Base-by-base conservation (phyloP, 2,113 vertebrate genomes). In the Mus pahari region DNA sequence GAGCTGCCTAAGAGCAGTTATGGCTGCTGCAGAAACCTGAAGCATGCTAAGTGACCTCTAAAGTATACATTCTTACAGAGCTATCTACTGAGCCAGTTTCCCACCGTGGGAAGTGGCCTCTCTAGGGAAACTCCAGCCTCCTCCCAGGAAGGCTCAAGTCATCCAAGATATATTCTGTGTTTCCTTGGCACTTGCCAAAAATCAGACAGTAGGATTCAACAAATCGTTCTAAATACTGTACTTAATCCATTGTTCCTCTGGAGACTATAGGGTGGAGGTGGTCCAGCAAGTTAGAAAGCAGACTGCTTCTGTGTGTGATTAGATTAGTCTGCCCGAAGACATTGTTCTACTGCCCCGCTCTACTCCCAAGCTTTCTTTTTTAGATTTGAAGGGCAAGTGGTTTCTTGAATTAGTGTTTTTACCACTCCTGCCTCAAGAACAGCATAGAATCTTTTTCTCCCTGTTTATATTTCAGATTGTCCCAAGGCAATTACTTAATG, bases 181-280 rank as follows among this genome's bases (percentile, higher is more conserved):
- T 94, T 89, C 95, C 97, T 95, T 92, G 89, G 45, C 82, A 96
- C 97, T 96, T 98, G 97, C 97, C 97, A 97, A 97, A 97, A 97
- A 97, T 94, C 95, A 95, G 97, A 98, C 97, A 97, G 97, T 95
- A 97, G 94, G 96, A 97, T 97, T 98, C 97, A 97, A 97, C 94
- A 97, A 95, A 79, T 96, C 94, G 93, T 95, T 97, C 96, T 96
- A 97, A 97, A 97, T 97, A 97, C 97, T 97, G 95, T 92, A 97
- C 91, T 97, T 96, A 97, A 97, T 97, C 97, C 94, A 98, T 97
- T 97, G 96, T 97, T 96, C 97, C 97, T 95, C 78, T 68, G 64
- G 97, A 98, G 97, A 96, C 90, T 94, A 90, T 95, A 96, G 92
- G 95, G 89, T 95, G 95, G 96, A 97, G 95, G 70, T 45, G 73